Evolutionary conservation across 2,797 vertebrate genomes (phyloP), one percentile per base, ranked within the genome.

Genomic region (Alfaro cultratus): DNA sequence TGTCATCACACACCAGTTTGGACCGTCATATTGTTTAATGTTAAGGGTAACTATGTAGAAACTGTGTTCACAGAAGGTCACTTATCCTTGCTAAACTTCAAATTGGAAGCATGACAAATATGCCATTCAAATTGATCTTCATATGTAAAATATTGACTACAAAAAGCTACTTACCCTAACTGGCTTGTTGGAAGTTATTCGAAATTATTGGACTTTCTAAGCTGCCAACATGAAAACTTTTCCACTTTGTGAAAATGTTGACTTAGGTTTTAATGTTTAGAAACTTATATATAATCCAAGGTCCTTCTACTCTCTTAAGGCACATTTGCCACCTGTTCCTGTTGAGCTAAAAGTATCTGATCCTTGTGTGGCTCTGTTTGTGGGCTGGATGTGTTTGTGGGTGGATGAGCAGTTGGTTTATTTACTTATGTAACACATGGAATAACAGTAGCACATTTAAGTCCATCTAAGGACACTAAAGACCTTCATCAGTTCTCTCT

Each of bases 341-440:
- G 64, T 46, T 80, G 43, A 83, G 71, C 77, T 76, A 71, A 67
- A 67, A 85, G 79, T 87, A 77, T 80, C 64, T 51, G 79, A 31
- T 73, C 73, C 83, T 82, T 87, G 74, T 83, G 78, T 72, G 78
- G 78, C 34, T 39, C 23, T 64, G 78, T 84, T 86, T 78, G 92
- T 88, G 91, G 85, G 87, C 23, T 88, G 86, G 80, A 83, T 45
- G 82, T 83, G 76, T 80, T 73, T 79, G 93, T 89, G 83, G 87
- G 91, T 81, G 88, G 85, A 83, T 83, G 81, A 88, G 80, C 46
- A 64, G 77, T 88, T 83, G 81, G 85, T 87, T 88, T 90, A 87
- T 90, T 89, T 90, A 83, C 89, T 91, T 92, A 86, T 83, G 82
- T 88, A 88, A 90, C 71, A 3, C 79, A 86, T 88, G 78, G 83